These are phyloP conservation scores for Drosophila sechellia DNA, from an alignment of 1,140 invertebrate genomes.

Conservation along the genomic window DNA sequence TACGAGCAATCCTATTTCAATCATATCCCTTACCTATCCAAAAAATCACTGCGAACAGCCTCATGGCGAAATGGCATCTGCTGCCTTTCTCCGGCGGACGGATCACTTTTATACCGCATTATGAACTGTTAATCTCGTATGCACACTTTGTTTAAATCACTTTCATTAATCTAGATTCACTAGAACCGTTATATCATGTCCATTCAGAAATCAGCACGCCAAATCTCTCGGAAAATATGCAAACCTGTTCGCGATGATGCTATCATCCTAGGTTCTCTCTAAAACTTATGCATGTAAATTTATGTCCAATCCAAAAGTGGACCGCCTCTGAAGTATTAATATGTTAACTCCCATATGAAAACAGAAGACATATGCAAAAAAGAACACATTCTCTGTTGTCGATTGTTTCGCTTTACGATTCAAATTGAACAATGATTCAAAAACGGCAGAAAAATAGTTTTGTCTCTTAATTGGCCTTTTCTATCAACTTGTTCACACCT, in stretches of 20 bases:
- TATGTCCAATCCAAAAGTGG: conserved; percentile 32
- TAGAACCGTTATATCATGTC: conserved; percentile 61
- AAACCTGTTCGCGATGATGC: conserved; percentile 21
- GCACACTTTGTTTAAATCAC: conserved; percentile 50
- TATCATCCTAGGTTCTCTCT: conserved; percentile 30
- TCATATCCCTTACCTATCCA: conserved; percentile 47
- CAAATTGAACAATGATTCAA: conserved; percentile 7
- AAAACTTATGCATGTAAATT: conserved; percentile 41
- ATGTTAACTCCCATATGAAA: conserved; percentile 18
- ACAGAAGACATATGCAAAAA: conserved; percentile 4
- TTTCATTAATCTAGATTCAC: conserved; percentile 76
- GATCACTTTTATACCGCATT: conserved; percentile 61
- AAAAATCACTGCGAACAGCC: conserved; percentile 47
- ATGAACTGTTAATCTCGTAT: conserved; percentile 31
- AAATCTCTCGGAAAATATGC: conserved; percentile 41
- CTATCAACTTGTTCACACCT: conserved; percentile 37
- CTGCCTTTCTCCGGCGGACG: conserved; percentile 36
- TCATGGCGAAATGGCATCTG: conserved; percentile 58
- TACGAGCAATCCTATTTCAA: neutral
- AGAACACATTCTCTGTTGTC: conserved; percentile 36
- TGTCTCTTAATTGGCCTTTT: conserved; percentile 51
- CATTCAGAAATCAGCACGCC: conserved; percentile 52
- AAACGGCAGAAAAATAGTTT: conserved; percentile 31
- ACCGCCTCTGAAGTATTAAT: conserved; percentile 39
- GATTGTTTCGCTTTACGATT: conserved; percentile 27